Conservation (phyloP, 2,113 vertebrate genomes). For the Ctenomys sociabilis region DNA sequence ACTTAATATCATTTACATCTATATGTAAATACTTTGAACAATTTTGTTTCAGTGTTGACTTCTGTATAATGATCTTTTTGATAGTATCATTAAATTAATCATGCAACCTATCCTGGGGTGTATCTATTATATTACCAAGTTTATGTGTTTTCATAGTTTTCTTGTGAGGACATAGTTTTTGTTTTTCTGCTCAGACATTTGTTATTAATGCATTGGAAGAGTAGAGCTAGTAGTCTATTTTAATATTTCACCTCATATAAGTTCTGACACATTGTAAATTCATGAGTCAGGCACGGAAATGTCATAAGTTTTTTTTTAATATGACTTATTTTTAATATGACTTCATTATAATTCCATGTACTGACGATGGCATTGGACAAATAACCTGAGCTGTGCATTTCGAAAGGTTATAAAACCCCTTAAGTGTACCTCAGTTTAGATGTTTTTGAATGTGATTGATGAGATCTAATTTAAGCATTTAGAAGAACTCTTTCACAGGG, state of each 20-base stretch:
- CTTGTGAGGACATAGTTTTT: background rate
- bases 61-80: background rate
- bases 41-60: background rate
- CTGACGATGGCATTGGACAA: constrained; percentile 21
- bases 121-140: background rate
- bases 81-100: background rate
- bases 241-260: constrained; percentile 48
- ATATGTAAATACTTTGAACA: background rate
- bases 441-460: constrained; percentile 9
- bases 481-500: background rate
- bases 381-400: constrained; percentile 17
- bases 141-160: background rate
- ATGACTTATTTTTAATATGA: background rate
- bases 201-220: background rate
- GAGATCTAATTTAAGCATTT: constrained; percentile 43
- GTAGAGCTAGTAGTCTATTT: background rate
- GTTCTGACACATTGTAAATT: constrained; percentile 59
- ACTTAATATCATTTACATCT: background rate
- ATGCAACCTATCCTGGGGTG: background rate
- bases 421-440: constrained; percentile 1
- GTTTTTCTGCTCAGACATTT: constrained; percentile 13
- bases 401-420: constrained; percentile 25
- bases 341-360: background rate
- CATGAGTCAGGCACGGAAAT: background rate
- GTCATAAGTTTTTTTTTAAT: background rate